A percentile compares a stretch with the other conserved stretches of the same genome.
These are phyloP conservation scores for Thalassarche chlororhynchos DNA, from an alignment of 2,113 vertebrate genomes.

Conservation along the genomic window DNA sequence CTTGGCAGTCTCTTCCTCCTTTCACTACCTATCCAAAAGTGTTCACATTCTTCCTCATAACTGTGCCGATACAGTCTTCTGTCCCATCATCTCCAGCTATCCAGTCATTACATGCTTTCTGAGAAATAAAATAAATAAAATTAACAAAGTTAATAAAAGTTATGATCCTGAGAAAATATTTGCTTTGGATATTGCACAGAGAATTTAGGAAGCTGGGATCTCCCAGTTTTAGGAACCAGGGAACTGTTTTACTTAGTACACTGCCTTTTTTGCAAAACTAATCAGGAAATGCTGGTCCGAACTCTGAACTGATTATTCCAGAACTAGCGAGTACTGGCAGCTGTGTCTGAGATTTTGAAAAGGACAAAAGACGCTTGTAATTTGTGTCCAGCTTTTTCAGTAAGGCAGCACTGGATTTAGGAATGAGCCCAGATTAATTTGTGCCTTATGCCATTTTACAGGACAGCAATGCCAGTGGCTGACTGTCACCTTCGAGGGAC, in stretches of 20 bases:
- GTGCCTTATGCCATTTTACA: not conserved
- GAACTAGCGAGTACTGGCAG: not conserved
- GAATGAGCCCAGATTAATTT: not conserved
- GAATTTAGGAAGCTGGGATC: not conserved
- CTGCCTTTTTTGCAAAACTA: not conserved
- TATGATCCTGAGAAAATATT: not conserved
- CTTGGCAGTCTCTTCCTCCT: not conserved
- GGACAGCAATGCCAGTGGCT: not conserved
- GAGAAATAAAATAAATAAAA: not conserved
- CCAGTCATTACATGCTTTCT: not conserved
- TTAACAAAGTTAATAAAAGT: not conserved
- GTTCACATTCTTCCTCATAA: not conserved
- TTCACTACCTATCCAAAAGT: not conserved
- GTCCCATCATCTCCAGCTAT: not conserved
- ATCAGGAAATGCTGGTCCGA: not conserved
- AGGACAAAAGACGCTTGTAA: not conserved
- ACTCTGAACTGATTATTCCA: not conserved
- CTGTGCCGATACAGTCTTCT: not conserved
- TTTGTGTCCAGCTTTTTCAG: not conserved
- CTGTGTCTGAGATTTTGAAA: not conserved
- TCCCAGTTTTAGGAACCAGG: not conserved
- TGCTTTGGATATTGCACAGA: not conserved
- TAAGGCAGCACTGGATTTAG: not conserved
- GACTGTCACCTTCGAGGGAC: not conserved
- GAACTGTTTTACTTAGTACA: not conserved